phyloP scores from a whole-genome alignment of 1,140 invertebrate species.

The Bicyclus anynana region DNA sequence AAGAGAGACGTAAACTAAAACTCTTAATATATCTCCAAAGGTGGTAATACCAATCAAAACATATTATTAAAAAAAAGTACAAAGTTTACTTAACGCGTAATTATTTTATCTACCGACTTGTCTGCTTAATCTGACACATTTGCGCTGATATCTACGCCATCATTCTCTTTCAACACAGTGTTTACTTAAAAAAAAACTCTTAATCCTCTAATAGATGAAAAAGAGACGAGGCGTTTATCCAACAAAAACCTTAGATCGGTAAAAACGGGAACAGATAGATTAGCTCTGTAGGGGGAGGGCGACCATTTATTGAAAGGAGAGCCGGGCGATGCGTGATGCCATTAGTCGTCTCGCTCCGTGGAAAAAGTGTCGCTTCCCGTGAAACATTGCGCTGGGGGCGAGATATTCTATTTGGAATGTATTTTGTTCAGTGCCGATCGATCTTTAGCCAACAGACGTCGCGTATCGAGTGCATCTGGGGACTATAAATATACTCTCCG shows the following conservation, averaged over 20 bases:
- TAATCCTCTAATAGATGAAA: slow-evolving; percentile 21
- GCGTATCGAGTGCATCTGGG: slow-evolving; percentile 61
- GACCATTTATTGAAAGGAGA: slow-evolving; percentile 72
- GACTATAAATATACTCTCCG: slow-evolving; percentile 64
- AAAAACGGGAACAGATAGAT: slow-evolving; percentile 42
- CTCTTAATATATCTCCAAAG: too few relatives aligned
- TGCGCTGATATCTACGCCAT: too few relatives aligned
- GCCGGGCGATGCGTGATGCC: slow-evolving; percentile 62
- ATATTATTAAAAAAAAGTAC: too few relatives aligned
- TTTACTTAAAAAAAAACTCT: slow-evolving; percentile 8
- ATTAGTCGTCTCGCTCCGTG: slow-evolving; percentile 60
- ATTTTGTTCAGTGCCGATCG: slow-evolving; percentile 72
- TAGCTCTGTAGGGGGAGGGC: slow-evolving; percentile 40
- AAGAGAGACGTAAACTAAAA: too few relatives aligned
- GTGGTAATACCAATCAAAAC: too few relatives aligned
- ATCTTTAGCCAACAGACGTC: slow-evolving; percentile 70
- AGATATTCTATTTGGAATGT: slow-evolving; percentile 72
- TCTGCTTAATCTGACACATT: too few relatives aligned
- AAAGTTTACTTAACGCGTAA: too few relatives aligned
- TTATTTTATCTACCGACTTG: too few relatives aligned
- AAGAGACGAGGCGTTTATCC: slow-evolving; percentile 19
- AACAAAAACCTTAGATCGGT: slow-evolving; percentile 31
- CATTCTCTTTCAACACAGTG: too few relatives aligned
- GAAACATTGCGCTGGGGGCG: slow-evolving; percentile 66
- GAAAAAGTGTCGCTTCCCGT: slow-evolving; percentile 69